These are phyloP conservation scores for Brachionus rubens DNA, from an alignment of 1,140 invertebrate species.

Conservation along the genomic window DNA sequence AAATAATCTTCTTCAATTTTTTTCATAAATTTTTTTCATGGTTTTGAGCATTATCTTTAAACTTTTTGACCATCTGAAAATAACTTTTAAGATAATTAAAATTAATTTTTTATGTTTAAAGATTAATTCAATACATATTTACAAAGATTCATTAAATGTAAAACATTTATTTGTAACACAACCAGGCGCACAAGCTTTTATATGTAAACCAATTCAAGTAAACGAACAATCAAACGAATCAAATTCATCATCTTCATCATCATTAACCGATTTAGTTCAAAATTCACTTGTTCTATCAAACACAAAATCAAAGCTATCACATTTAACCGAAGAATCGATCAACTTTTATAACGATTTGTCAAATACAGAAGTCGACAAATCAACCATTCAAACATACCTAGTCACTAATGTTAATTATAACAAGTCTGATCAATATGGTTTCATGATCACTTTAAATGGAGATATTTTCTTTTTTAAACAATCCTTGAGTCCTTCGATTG, in stretches of 20 bases:
- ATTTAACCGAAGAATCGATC: neutral
- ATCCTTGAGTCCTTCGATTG: neutral
- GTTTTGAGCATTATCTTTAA: no score
- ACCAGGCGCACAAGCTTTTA: neutral
- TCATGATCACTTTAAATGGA: slow-evolving; percentile 25
- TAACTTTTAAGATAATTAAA: neutral
- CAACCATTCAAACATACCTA: slow-evolving; percentile 25
- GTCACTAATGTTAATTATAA: slow-evolving; percentile 19
- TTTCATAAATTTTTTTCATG: neutral
- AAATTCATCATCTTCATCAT: slow-evolving; percentile 22
- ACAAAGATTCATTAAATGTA: neutral
- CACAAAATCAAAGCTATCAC: neutral
- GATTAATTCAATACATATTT: slow-evolving; percentile 25
- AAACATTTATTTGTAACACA: slow-evolving; percentile 20
- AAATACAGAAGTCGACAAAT: neutral
- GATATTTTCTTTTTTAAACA: slow-evolving; percentile 42
- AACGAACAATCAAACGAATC: neutral
- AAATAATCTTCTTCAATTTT: no score
- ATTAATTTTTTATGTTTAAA: neutral
- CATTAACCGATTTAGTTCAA: slow-evolving; percentile 28
- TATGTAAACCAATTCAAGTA: neutral
- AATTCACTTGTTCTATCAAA: slow-evolving; percentile 8
- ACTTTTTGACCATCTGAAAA: no score
- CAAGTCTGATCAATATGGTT: slow-evolving; percentile 22
- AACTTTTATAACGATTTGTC: slow-evolving; percentile 7